phyloP scores from a whole-genome alignment of 2,797 vertebrate species.

The Apogon talboti region DNA sequence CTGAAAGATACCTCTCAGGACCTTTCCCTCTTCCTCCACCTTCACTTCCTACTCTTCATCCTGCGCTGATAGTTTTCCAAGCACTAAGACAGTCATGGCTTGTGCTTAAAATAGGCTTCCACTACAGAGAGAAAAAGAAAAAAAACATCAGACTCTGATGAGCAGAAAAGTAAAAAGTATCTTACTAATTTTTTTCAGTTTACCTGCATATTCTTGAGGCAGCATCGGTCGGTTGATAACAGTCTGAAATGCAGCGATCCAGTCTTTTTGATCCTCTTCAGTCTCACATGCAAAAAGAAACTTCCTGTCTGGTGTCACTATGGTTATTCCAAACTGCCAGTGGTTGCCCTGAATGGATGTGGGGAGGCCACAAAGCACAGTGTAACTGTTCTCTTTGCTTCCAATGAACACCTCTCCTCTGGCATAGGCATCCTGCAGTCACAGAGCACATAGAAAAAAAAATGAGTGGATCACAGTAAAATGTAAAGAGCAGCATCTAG shows the following conservation, averaged over 20 bases:
- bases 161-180: background rate
- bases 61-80: slow-evolving; percentile 6
- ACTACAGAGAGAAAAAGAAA: slow-evolving; percentile 81
- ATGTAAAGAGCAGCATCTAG: slow-evolving; percentile 20
- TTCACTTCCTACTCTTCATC: slow-evolving; percentile 6
- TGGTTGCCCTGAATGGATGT: slow-evolving; percentile 87
- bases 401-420: slow-evolving; percentile 96
- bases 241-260: slow-evolving; percentile 89
- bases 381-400: slow-evolving; percentile 91
- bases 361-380: slow-evolving; percentile 88
- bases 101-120: slow-evolving; percentile 97
- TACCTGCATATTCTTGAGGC: slow-evolving; percentile 96
- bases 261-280: slow-evolving; percentile 87
- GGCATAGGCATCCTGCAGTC: slow-evolving; percentile 92
- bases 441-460: slow-evolving; percentile 1
- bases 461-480: background rate
- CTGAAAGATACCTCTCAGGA: background rate
- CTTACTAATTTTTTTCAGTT: background rate
- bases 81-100: slow-evolving; percentile 81
- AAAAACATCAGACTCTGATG: slow-evolving; percentile 1
- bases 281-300: slow-evolving; percentile 94
- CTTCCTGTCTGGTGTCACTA: slow-evolving; percentile 92
- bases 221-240: slow-evolving; percentile 92
- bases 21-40: slow-evolving; percentile 10
- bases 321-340: slow-evolving; percentile 94